Evolutionary conservation across 1,140 invertebrate genomes (phyloP), one percentile per base, ranked within the genome.

Genomic region (Diprion similis): DNA sequence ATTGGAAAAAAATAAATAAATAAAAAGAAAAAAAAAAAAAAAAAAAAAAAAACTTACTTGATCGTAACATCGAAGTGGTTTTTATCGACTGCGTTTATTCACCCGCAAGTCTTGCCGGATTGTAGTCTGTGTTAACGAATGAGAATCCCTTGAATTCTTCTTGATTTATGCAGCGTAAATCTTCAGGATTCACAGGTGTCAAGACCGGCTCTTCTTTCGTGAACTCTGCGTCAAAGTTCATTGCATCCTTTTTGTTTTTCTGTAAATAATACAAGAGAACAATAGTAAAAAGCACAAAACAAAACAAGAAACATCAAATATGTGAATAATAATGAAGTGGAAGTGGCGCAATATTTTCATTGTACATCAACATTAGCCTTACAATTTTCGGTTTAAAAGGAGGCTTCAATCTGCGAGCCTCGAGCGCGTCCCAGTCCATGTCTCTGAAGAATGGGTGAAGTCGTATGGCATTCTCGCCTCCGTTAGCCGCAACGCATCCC

Each of bases 211-310:
- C 98, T 89, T 99, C 98, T 87, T 97, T 97, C 9, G 98, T 99
- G 87, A 99, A 99, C 90, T 99, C 98, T 13, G 97, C 93, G 89
- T 99, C 98, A 89, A 99, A 99, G 90, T 99, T 99, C 78, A 97
- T 92, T 66, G 97, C 97, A 89, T 99, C 98, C 84, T 96, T 96
- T 89, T 97, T 95, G 85, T 94, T 97, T 94, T 97, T 98, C 98
- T 99, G 90, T 47, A n/a, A n/a, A n/a, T n/a, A 91, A 91, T 81
- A 82, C 71, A 68, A 15, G 13, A 64, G 10, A 65, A 48, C 47
- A 66, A 68, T 0, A 70, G 73, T 65, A 9, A 37, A 17, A 72
- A 59, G 71, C 46, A 71, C 65, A 45, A 64, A 46, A 59, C 18
- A 69, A 10, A 46, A 68, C 37, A 73, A 73, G 18, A 13, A 46